phyloP scores from a whole-genome alignment of 2,888 invertebrate species.

The Cephus runcator region DNA sequence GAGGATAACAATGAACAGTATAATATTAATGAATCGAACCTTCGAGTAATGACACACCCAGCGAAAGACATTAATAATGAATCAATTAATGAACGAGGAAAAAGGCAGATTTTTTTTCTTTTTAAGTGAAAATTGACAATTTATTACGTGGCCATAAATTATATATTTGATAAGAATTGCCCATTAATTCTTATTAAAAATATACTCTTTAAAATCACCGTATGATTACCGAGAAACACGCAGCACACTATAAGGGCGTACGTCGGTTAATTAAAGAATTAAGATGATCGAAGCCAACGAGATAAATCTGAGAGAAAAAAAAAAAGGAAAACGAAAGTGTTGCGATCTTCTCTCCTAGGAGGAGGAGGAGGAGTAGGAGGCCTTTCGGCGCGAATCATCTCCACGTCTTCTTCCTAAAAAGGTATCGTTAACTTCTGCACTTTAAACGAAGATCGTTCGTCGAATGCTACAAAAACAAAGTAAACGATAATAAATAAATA shows the following conservation, averaged over 20 bases:
- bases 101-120: not conserved
- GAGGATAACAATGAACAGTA: not conserved
- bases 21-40: not conserved
- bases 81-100: not conserved
- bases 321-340: not conserved
- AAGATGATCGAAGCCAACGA: not conserved
- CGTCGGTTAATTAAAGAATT: not conserved
- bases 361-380: not conserved
- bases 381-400: not conserved
- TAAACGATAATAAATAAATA: constrained; percentile 24
- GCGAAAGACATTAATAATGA: not conserved
- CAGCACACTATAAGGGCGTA: not conserved
- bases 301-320: not conserved
- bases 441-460: not conserved
- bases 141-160: not conserved
- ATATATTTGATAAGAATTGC: not conserved
- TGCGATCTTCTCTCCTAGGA: not conserved
- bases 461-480: constrained; percentile 28
- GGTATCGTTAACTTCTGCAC: not conserved
- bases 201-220: not conserved
- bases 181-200: not conserved
- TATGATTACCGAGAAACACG: not conserved
- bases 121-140: not conserved
- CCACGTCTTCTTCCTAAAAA: not conserved
- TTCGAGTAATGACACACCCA: not conserved